A percentile compares a stretch with the other conserved stretches of the same genome.
phyloP scores from a whole-genome alignment of 2,888 invertebrate species.

The Linnaemya tessellans region DNA sequence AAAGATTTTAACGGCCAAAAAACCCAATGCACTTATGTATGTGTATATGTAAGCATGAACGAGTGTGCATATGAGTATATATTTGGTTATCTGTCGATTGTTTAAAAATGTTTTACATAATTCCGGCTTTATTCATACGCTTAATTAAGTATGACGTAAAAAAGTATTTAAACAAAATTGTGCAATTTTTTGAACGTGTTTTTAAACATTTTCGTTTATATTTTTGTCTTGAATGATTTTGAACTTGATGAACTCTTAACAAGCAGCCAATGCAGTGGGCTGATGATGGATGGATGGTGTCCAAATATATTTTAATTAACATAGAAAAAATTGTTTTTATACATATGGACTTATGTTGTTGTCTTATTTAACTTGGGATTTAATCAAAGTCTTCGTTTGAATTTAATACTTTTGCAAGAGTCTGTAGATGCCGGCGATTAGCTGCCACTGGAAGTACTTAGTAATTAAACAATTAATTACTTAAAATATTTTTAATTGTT shows the following conservation, averaged over 20 bases:
- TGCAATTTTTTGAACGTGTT: conserved; percentile 56
- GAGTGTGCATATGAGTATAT: not conserved
- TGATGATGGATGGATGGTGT: not conserved
- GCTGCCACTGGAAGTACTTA: not conserved
- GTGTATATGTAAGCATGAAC: not conserved
- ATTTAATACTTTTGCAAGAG: not conserved
- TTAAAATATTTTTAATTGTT: conserved; percentile 60
- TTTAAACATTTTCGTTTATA: conserved; percentile 10
- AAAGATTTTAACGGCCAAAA: too few species aligned
- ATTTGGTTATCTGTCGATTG: not conserved
- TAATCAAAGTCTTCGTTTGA: conserved; percentile 4
- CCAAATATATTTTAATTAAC: conserved; percentile 37
- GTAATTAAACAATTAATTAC: conserved; percentile 54
- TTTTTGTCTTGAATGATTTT: conserved; percentile 49
- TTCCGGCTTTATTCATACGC: conserved; percentile 58
- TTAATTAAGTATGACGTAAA: conserved; percentile 56
- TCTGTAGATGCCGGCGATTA: conserved; percentile 1
- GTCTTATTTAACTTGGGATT: conserved; percentile 15
- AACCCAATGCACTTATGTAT: too few species aligned
- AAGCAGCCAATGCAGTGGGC: conserved; percentile 22
- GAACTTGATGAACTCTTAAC: conserved; percentile 66
- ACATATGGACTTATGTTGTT: not conserved
- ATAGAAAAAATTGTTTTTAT: conserved; percentile 7
- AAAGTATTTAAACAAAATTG: conserved; percentile 58
- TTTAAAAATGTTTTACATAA: conserved; percentile 63